Base-by-base conservation (phyloP, 2,113 vertebrate genomes). In the Perognathus longimembris region DNA sequence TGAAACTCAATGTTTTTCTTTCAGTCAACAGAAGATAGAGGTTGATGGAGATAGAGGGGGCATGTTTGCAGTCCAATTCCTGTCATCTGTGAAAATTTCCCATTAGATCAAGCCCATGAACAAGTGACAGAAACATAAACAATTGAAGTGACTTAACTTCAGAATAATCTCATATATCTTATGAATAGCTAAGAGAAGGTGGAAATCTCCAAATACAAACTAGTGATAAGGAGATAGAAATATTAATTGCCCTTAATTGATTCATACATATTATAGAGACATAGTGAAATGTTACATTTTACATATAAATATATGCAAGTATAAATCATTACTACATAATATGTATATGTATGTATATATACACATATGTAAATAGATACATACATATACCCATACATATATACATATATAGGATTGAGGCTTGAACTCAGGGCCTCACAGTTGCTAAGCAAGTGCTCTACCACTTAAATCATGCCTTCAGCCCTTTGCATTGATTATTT, bases 101-200 rank as follows among this genome's bases (percentile, higher is more conserved):
- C 6, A 79, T 64, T 36, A 84, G 30, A 67, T 17, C 26, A 38
- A 77, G n/a, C 14, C 79, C 50, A 45, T 66, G 61, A 69, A 85
- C n/a, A 38, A 54, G 66, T 73, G n/a, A 89, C 92, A 63, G 73
- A 78, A 75, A 78, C 28, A 80, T 30, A 71, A 69, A 30, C 36
- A 17, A 71, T 34, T 38, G 24, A 40, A 17, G 8, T 36, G 24
- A 67, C 0, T 38, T 30, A 5, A 77, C 61, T 30, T 3, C n/a
- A 54, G 6, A 88, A 30, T 38, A 50, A 22, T 32, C 22, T 45
- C 67, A 34, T 54, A 9, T 30, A 54, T 21, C 50, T 77, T 38
- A 36, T 67, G 42, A 88, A 50, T 30, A 54, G 50, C 11, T 32
- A 77, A n/a, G 63, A 75, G 73, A 88, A 40, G 50, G 22, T 7